These are phyloP conservation scores for Steromphala cineraria DNA, from an alignment of 2,888 invertebrate species.

Conservation along the genomic window DNA sequence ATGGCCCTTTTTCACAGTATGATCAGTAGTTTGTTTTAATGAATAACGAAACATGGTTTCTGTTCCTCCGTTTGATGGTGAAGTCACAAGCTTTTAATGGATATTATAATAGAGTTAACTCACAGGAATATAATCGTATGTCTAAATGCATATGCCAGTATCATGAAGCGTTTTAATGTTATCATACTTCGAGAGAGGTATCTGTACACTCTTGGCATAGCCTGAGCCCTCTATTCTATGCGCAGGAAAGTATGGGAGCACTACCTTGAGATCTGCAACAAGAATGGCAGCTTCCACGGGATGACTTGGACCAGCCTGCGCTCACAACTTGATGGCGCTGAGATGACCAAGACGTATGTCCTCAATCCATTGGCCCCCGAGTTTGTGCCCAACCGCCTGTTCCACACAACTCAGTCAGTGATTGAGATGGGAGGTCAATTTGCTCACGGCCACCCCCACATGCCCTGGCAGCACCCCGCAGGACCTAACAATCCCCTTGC, in stretches of 20 bases:
- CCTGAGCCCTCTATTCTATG: no score
- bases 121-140: no score
- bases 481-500: not conserved
- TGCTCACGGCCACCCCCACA: not conserved
- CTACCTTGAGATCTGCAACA: conserved; percentile 84
- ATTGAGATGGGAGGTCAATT: conserved; percentile 2
- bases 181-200: no score
- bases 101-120: no score
- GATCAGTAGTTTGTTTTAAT: no score
- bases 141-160: no score
- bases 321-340: conserved; percentile 84
- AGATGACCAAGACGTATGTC: conserved; percentile 84
- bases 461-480: conserved; percentile 34
- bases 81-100: no score
- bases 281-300: conserved; percentile 84
- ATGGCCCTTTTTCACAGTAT: no score
- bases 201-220: no score
- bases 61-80: no score
- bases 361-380: conserved; percentile 89
- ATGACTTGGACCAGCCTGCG: conserved; percentile 83
- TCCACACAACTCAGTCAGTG: conserved; percentile 40
- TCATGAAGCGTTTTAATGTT: no score
- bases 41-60: no score
- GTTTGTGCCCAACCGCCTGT: conserved; percentile 80
- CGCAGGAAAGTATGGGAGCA: conserved; percentile 86